Conservation (phyloP, 2,888 invertebrate species). For the Mesoligia furuncula region DNA sequence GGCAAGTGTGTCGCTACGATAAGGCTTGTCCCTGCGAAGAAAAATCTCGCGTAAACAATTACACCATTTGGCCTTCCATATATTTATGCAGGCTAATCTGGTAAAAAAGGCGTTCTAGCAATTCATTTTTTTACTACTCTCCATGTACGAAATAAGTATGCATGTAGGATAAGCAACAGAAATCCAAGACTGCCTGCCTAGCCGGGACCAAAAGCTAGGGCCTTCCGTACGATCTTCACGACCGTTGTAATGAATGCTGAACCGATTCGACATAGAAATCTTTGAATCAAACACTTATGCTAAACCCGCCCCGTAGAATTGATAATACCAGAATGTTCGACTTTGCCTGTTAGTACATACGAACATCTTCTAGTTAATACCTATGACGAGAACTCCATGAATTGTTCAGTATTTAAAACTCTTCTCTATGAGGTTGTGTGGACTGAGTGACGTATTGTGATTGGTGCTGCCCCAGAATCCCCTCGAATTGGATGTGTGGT, state of each 20-base stretch:
- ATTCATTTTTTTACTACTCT: conserved; percentile 29
- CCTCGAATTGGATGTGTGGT: conserved; percentile 85
- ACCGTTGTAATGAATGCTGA: conserved; percentile 38
- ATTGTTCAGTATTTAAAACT: conserved; percentile 42
- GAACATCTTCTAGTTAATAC: conserved; percentile 47
- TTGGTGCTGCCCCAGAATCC: conserved; percentile 89
- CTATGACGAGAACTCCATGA: conserved; percentile 36
- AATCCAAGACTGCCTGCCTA: conserved; percentile 27
- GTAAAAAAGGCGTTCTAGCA: background rate
- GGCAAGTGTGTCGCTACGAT: conserved; percentile 3
- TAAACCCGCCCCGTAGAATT: conserved; percentile 56
- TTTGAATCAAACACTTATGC: conserved; percentile 38
- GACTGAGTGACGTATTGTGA: conserved; percentile 86
- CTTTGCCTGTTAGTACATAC: conserved; percentile 46
- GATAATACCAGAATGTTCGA: conserved; percentile 51
- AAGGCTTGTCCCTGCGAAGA: background rate
- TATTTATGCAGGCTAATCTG: background rate
- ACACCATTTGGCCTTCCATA: background rate
- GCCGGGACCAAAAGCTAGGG: conserved; percentile 32
- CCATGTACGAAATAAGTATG: conserved; percentile 23
- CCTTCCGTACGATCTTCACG: conserved; percentile 38
- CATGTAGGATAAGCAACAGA: conserved; percentile 33
- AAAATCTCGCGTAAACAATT: background rate
- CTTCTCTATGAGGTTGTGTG: conserved; percentile 86
- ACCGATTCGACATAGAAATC: conserved; percentile 36